Evolutionary conservation across 53 echinoderm and acorn worm genomes (phyloP), one percentile per base, ranked within the genome.

Genomic region (Actinopyga echinites): DNA sequence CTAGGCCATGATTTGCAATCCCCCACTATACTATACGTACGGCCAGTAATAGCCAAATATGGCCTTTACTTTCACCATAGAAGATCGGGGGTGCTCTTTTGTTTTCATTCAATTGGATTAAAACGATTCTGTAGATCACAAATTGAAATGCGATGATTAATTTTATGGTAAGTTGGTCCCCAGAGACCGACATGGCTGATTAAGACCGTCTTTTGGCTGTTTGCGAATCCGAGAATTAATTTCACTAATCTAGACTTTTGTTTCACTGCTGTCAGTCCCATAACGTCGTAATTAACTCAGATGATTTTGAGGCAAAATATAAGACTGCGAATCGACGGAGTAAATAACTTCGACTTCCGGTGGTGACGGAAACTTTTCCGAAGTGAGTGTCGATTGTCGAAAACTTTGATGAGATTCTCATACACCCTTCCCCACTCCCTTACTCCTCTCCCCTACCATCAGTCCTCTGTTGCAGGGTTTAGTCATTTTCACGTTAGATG

Each of bases 81-180:
- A 21, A n/a, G 25, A 40, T 42, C 13, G 6, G 44, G 26, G 43
- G 71, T 71, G 71, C 40, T 71, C 71, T 71, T 71, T 71, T 71
- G 71, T 71, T 71, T 71, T 71, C 71, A 32, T 71, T 71, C 71
- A 71, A 71, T 71, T 71, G 71, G 71, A 71, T 71, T 71, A 71
- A 44, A 71, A 71, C 25, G 40, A 42, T 38, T 71, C 28, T 4
- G n/a, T 6, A 20, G 15, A 30, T 28, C 40, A 28, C 2, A 69
- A 69, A 32, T 71, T 30, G 71, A 71, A 71, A 71, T 40, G 71
- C n/a, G 71, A 71, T 71, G 71, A 71, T 71, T 71, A 71, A 22
- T 71, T 71, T 40, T 30, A 42, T 40, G 71, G 71, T 71, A 71
- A 36, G 71, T 71, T 71, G 44, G 44, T 71, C 71, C 34, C 71